Base-by-base conservation (phyloP, 1,140 invertebrate species). In the Hyposmocoma kahamanoa region DNA sequence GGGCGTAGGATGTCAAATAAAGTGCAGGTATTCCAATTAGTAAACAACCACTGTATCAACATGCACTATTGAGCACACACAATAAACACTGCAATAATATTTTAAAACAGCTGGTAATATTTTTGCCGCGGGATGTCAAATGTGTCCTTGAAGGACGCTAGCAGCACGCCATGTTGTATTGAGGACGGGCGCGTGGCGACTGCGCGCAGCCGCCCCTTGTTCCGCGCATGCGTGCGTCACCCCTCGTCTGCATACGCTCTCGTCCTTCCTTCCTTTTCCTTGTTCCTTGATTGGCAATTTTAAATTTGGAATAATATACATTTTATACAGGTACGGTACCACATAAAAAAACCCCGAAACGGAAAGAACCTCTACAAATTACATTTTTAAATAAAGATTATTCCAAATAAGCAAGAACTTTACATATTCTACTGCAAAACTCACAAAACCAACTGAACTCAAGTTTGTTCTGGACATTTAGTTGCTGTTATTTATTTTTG, bases 151-250 rank as follows among this genome's bases (percentile, higher is more conserved):
- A 68, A 59, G 63, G 59, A 72, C 62, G 67, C 72, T 70, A 60
- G 66, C 73, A 52, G 39, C 47, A 26, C 78, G 78, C 78, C 80
- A 82, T 82, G 72, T 80, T 63, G 62, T 62, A 66, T 74, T 61
- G 60, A 66, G 70, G 67, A 74, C 74, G 66, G 67, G 72, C 80
- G 80, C 76, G 77, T 76, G 76, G 67, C 75, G 74, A 84, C 80
- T 84, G 79, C 79, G 78, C 77, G 67, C 64, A 58, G 64, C 75
- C 68, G 73, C 77, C 80, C 78, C 70, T 72, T 57, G 62, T 52
- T 51, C 49, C 47, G 62, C 77, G 80, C 80, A 73, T 67, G 77
- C 74, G 67, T 71, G 72, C 74, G 75, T 77, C 72, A 80, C 77
- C 69, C 74, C 58, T 36, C 47, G 45, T 42, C 53, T 56, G 64